phyloP scores from a whole-genome alignment of 2,888 invertebrate genomes.

The Stenichneumon culpator region DNA sequence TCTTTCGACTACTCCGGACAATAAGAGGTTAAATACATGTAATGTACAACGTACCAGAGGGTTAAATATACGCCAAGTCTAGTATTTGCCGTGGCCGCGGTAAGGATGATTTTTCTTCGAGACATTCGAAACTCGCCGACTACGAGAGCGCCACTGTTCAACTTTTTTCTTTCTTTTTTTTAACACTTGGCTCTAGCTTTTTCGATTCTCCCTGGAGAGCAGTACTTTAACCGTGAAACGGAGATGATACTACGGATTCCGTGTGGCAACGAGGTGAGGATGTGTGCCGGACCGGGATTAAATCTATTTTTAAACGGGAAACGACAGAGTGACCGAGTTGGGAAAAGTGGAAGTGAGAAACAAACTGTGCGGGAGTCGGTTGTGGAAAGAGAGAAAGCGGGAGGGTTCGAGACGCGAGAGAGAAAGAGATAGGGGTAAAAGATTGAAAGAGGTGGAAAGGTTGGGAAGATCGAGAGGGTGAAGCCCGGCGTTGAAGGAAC shows the following conservation, averaged over 20 bases:
- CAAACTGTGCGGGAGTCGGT: conserved; percentile 28
- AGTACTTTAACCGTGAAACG: conserved; percentile 13
- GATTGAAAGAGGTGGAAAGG: conserved; percentile 39
- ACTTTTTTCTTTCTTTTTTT: background rate
- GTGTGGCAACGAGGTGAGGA: conserved; percentile 28
- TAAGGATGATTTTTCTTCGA: background rate
- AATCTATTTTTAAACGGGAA: conserved; percentile 71
- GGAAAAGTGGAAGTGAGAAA: conserved; percentile 33
- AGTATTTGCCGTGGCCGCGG: background rate
- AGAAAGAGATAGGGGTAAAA: conserved; percentile 39
- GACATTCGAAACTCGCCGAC: conserved; percentile 7
- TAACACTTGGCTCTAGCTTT: conserved; percentile 32
- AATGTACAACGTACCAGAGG: background rate
- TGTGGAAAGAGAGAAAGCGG: background rate
- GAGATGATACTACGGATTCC: conserved; percentile 31
- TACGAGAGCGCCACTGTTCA: background rate
- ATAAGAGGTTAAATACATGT: too few relatives aligned
- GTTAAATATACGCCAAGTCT: background rate
- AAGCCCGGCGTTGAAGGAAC: conserved; percentile 5
- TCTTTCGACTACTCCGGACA: too few relatives aligned
- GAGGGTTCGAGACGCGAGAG: conserved; percentile 3
- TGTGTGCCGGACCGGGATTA: conserved; percentile 59
- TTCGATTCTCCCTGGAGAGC: conserved; percentile 43
- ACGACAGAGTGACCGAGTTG: conserved; percentile 55
- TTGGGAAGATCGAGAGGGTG: conserved; percentile 32